These are phyloP conservation scores for Lophotriccus pileatus DNA, from an alignment of 2,797 vertebrate species.

Conservation along the genomic window DNA sequence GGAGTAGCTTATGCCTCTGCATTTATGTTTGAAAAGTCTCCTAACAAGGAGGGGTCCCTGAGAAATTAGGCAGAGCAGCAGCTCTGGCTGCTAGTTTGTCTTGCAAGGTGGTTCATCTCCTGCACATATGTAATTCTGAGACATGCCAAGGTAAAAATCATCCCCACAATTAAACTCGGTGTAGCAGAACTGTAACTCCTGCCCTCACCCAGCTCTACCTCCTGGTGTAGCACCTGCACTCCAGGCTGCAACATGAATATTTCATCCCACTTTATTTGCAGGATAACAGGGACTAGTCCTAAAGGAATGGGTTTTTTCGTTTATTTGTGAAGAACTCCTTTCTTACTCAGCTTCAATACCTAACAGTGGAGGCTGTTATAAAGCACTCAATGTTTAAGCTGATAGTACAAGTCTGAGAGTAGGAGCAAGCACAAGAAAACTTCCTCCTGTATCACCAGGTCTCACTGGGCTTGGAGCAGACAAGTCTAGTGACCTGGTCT, in stretches of 20 bases:
- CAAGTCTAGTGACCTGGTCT: background rate
- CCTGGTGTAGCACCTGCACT: background rate
- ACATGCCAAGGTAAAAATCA: background rate
- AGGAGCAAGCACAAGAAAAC: background rate
- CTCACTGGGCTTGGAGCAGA: background rate
- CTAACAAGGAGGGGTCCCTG: background rate
- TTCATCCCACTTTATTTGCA: background rate
- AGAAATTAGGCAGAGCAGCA: background rate
- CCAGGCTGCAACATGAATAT: background rate
- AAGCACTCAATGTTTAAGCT: background rate
- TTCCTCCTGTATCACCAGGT: background rate
- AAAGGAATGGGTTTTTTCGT: background rate
- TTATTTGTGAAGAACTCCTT: background rate
- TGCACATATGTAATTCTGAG: background rate
- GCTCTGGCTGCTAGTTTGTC: background rate
- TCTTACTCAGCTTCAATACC: background rate
- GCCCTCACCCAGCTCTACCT: rapidly evolving
- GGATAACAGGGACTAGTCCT: background rate
- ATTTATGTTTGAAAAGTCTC: background rate
- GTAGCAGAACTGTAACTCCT: background rate
- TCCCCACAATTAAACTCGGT: background rate
- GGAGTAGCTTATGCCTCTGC: rapidly evolving
- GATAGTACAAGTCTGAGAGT: background rate
- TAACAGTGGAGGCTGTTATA: background rate
- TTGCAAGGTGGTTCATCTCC: background rate